Base-by-base conservation (phyloP, 2,113 vertebrate genomes). In the Mormyrus iriodes region DNA sequence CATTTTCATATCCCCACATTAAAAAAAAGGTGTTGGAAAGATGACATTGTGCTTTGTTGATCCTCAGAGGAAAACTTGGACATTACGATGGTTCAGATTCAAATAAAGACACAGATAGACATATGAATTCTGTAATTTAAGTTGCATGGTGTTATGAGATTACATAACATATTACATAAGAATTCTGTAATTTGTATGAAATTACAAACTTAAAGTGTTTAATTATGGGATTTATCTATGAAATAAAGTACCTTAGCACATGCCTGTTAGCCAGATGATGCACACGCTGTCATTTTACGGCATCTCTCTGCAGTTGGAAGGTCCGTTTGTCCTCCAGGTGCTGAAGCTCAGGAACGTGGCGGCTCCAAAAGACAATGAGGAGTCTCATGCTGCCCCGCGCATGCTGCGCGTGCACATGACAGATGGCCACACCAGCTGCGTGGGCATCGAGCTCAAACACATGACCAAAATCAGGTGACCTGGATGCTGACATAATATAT, bases 351-450 rank as follows among this genome's bases (percentile, higher is more conserved):
- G 98, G 89, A 99, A 99, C 93, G 95, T 98, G 91, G 95, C 98
- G 39, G 97, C 97, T 88, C 96, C 98, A 89, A 99, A 98, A 95
- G 98, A 99, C 92, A 96, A 98, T 0, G 98, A 98, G 93, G 98
- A 99, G 91, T 99, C 98, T 92, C 97, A 98, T 94, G 96, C 95
- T 88, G 97, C 98, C 19, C 98, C 97, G 44, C 95, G 98, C 91
- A 98, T 99, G 98, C 96, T 99, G 90, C 97, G 97, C 65, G 93
- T 99, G 86, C 98, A 99, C 93, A 97, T 99, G 98, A 99, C 98
- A 0, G 98, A 99, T 93, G 98, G 98, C 3, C 98, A 99, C 86
- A 97, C 95, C 90, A 97, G 90, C 93, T 99, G 98, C 93, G 97
- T 95, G 82, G 98, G 97, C 90, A 88, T 99, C 88, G 98, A 99